Evolutionary conservation across 2,888 invertebrate genomes (phyloP).

Genomic region (Pogonocherus hispidulus): DNA sequence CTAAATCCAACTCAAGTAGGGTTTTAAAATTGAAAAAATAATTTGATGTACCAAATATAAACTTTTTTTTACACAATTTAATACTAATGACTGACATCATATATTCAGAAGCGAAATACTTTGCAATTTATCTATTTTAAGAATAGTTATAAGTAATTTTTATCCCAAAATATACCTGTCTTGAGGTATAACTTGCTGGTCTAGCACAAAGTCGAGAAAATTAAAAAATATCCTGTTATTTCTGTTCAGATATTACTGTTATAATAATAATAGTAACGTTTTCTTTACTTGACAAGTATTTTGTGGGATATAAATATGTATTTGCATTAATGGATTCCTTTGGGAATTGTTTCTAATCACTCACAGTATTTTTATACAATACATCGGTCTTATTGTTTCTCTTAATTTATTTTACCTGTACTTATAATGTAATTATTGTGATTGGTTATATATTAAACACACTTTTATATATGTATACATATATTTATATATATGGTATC

Average conservation of each 20-base stretch:
- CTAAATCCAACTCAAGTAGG: neutral
- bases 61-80: conserved; percentile 12
- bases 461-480: neutral
- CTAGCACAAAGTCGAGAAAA: no score
- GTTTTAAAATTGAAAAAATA: neutral
- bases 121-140: no score
- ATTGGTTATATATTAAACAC: neutral
- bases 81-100: conserved; percentile 15
- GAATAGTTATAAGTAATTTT: neutral
- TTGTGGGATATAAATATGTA: neutral
- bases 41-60: conserved; percentile 16
- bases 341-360: neutral
- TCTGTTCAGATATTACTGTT: neutral
- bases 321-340: neutral
- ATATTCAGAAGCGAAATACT: neutral
- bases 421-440: conserved; percentile 15
- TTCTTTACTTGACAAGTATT: neutral
- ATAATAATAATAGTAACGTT: neutral
- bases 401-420: conserved; percentile 13
- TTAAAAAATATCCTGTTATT: neutral
- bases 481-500: conserved; percentile 2
- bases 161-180: no score
- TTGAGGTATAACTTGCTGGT: no score
- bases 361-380: conserved; percentile 5
- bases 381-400: neutral